Percentiles rank a stretch among this genome's conserved stretches.
Evolutionary conservation across 35 echinoderm and acorn worm species (phyloP).

Genomic region (Patiria miniata): DNA sequence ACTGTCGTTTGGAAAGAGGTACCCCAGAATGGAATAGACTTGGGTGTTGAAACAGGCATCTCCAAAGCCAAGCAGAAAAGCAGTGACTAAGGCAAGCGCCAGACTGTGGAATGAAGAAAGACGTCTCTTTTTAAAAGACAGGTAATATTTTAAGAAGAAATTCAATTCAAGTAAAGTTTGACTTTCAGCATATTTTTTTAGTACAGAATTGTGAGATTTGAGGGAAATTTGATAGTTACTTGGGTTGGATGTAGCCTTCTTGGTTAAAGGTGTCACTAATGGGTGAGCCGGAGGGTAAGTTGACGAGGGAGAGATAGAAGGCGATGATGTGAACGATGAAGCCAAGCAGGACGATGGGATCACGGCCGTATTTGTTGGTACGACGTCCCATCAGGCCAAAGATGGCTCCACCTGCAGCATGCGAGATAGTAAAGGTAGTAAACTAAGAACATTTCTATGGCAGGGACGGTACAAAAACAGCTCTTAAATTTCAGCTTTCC

Average conservation of each 20-base stretch:
- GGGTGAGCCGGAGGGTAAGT: slow-evolving; percentile 70
- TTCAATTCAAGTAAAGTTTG: too few relatives aligned
- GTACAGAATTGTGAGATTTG: too few relatives aligned
- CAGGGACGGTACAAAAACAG: too few relatives aligned
- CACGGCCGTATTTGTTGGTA: slow-evolving; percentile 82
- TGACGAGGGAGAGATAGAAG: slow-evolving; percentile 79
- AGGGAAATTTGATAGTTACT: neutral
- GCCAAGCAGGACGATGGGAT: slow-evolving; percentile 89
- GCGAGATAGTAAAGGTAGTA: neutral
- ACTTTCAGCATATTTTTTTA: too few relatives aligned
- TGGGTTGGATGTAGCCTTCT: neutral
- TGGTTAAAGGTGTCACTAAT: neutral
- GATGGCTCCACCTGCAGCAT: slow-evolving; percentile 63
- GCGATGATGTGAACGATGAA: slow-evolving; percentile 78
- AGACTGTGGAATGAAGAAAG: slow-evolving; percentile 46
- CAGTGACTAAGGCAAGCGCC: slow-evolving; percentile 64
- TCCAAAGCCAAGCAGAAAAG: slow-evolving; percentile 87
- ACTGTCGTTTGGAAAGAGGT: slow-evolving; percentile 80
- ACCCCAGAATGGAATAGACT: slow-evolving; percentile 91
- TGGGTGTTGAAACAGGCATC: slow-evolving; percentile 99
- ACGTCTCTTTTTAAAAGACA: too few relatives aligned
- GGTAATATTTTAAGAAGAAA: too few relatives aligned
- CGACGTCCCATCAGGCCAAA: slow-evolving; percentile 90
- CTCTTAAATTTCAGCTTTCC: too few relatives aligned
- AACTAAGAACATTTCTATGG: neutral